A percentile compares a stretch with the other conserved stretches of the same genome.
phyloP scores from a whole-genome alignment of 2,797 vertebrate species.

The Ambastaia sidthimunki region DNA sequence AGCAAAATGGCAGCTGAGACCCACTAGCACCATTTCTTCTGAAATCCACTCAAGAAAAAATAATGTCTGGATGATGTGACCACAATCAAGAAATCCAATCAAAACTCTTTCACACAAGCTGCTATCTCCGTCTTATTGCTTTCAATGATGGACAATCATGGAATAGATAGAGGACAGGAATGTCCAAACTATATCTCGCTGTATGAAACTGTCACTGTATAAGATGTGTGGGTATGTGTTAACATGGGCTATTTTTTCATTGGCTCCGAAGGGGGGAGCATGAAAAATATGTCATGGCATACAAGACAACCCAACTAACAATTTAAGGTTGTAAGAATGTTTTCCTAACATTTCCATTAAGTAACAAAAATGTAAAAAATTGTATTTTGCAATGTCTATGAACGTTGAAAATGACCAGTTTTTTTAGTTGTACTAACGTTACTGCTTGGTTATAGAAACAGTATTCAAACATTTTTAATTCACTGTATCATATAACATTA shows the following conservation, averaged over 20 bases:
- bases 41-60: conserved; percentile 27
- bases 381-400: no score
- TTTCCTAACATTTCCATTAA: no score
- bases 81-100: conserved; percentile 33
- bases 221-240: not conserved
- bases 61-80: conserved; percentile 17
- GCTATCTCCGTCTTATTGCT: conserved; percentile 25
- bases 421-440: no score
- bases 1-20: conserved; percentile 10
- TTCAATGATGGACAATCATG: conserved; percentile 15
- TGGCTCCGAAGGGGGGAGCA: not conserved
- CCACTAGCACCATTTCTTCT: not conserved
- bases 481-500: no score
- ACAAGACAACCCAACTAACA: conserved; percentile 44
- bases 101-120: conserved; percentile 24
- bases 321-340: no score
- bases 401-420: no score
- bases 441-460: no score
- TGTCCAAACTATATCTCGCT: conserved; percentile 12
- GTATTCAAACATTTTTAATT: no score
- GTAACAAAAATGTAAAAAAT: no score
- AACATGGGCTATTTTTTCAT: not conserved
- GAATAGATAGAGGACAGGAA: conserved; percentile 2
- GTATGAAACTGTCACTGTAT: conserved; percentile 6
- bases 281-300: conserved; percentile 47